phyloP scores from a whole-genome alignment of 2,113 vertebrate species.

The Leiothrix lutea region DNA sequence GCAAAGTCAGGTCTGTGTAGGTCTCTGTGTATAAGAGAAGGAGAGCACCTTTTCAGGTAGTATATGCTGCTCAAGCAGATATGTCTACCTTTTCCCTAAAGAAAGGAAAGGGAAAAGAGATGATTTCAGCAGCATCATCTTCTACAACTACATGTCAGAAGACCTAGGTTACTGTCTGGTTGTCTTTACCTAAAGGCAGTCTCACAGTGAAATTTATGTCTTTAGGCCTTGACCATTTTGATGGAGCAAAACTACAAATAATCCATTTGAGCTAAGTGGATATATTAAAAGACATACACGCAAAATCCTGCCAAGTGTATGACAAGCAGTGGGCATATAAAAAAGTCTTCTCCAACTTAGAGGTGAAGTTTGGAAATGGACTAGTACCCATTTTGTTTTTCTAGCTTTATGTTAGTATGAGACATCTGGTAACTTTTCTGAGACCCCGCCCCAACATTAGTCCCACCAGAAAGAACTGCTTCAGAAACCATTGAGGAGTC shows the following conservation, averaged over 20 bases:
- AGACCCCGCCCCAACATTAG: background rate
- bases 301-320: background rate
- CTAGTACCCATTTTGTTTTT: accelerated
- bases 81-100: background rate
- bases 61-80: background rate
- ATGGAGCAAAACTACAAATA: background rate
- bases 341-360: background rate
- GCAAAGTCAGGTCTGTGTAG: background rate
- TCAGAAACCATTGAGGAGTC: background rate
- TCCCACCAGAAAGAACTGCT: background rate
- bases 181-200: background rate
- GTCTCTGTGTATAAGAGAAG: background rate
- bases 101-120: background rate
- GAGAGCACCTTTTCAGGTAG: background rate
- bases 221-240: background rate
- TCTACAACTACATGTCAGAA: background rate
- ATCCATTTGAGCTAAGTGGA: background rate
- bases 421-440: background rate
- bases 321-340: background rate
- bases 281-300: background rate
- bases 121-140: background rate
- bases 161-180: background rate
- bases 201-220: background rate
- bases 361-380: background rate
- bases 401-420: background rate